These are phyloP conservation scores for Anthophora plumipes DNA, from an alignment of 2,888 invertebrate genomes.

Conservation along the genomic window DNA sequence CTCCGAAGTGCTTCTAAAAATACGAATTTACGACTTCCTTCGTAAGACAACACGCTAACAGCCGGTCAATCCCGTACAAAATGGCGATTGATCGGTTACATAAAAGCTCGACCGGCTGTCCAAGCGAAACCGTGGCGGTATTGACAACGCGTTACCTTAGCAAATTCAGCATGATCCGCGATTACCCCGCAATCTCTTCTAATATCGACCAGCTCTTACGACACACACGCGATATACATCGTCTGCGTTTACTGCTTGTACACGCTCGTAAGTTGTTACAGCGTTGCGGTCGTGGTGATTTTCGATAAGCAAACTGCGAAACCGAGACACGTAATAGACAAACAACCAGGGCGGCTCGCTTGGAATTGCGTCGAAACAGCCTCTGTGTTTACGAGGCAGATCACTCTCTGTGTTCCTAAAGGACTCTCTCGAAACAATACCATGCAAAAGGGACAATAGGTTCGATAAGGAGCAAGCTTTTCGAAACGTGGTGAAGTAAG, in stretches of 20 bases:
- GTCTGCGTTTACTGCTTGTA: background rate
- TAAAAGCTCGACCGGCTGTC: background rate
- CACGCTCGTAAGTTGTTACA: slow-evolving; percentile 29
- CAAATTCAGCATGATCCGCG: slow-evolving; percentile 26
- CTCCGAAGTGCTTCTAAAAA: background rate
- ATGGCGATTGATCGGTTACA: background rate
- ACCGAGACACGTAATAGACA: slow-evolving; percentile 32
- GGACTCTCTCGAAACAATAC: slow-evolving; percentile 11
- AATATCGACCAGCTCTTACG: slow-evolving; percentile 35
- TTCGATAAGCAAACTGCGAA: slow-evolving; percentile 38
- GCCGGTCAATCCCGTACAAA: background rate
- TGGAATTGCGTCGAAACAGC: slow-evolving; percentile 32
- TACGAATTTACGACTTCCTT: background rate
- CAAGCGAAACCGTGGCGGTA: background rate
- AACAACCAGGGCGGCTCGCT: slow-evolving; percentile 10
- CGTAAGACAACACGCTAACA: background rate
- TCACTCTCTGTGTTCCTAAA: slow-evolving; percentile 2
- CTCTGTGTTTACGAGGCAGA: slow-evolving; percentile 34
- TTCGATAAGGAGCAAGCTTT: background rate
- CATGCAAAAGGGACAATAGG: background rate
- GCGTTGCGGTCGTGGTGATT: background rate
- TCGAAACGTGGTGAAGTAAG: background rate
- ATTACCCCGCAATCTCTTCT: slow-evolving; percentile 29
- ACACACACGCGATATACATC: background rate
- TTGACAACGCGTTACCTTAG: slow-evolving; percentile 16